phyloP scores from a whole-genome alignment of 2,797 vertebrate species.

The Pseudomugil tenellus region DNA sequence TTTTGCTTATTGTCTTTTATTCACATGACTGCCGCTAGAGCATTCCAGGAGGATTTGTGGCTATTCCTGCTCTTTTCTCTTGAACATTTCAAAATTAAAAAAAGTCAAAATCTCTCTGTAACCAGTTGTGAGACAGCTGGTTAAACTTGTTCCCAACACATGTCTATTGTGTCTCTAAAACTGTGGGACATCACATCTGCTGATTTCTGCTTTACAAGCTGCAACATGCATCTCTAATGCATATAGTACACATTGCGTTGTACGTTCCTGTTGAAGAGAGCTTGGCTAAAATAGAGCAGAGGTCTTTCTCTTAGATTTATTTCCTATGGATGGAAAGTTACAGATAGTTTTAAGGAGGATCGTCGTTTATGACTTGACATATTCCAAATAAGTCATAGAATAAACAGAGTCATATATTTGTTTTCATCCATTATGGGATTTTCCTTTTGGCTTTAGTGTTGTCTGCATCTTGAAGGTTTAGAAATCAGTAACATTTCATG shows the following conservation, averaged over 20 bases:
- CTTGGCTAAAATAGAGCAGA: slow-evolving; percentile 23
- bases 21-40: slow-evolving; percentile 26
- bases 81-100: neutral
- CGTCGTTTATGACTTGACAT: slow-evolving; percentile 16
- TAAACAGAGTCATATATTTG: neutral
- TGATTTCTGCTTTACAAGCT: slow-evolving; percentile 47
- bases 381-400: slow-evolving; percentile 9
- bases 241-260: slow-evolving; percentile 11
- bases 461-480: neutral
- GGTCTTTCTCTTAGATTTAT: neutral
- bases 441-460: neutral
- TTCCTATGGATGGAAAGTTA: slow-evolving; percentile 34
- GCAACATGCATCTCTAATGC: slow-evolving; percentile 28
- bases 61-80: slow-evolving; percentile 15
- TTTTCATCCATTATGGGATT: neutral
- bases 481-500: slow-evolving; percentile 17
- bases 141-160: slow-evolving; percentile 52
- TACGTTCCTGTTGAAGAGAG: slow-evolving; percentile 24
- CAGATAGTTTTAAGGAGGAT: slow-evolving; percentile 14
- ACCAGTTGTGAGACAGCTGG: slow-evolving; percentile 41
- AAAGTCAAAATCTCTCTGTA: slow-evolving; percentile 20
- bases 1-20: slow-evolving; percentile 39
- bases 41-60: slow-evolving; percentile 5
- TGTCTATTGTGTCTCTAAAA: slow-evolving; percentile 13
- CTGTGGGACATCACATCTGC: slow-evolving; percentile 20